These are phyloP conservation scores for Tetrapedia diversipes DNA, from an alignment of 2,888 invertebrate genomes.

Conservation along the genomic window DNA sequence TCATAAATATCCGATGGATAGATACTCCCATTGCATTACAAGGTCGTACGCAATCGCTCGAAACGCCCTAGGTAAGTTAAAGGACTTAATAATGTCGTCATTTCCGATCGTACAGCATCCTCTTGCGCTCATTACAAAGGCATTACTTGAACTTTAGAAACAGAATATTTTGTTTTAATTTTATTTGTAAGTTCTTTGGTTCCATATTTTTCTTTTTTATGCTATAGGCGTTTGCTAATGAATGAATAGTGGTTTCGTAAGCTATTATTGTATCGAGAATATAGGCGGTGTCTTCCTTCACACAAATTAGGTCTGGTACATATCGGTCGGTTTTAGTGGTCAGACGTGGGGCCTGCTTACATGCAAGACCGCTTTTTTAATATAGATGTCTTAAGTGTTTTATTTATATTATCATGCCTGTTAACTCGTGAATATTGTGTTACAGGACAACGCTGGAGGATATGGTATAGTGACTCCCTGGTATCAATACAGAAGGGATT, in stretches of 20 bases:
- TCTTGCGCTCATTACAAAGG: too few species aligned
- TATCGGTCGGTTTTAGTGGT: background rate
- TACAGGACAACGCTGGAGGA: constrained; percentile 4
- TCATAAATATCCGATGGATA: too few species aligned
- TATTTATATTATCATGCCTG: background rate
- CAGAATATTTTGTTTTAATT: too few species aligned
- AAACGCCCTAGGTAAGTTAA: too few species aligned
- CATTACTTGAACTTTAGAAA: too few species aligned
- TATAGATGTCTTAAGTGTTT: background rate
- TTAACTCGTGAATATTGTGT: too few species aligned
- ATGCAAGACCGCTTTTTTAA: background rate
- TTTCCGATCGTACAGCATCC: too few species aligned
- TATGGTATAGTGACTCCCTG: constrained; percentile 3
- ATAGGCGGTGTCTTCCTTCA: background rate
- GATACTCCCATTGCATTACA: too few species aligned
- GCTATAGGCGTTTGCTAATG: background rate
- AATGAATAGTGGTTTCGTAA: background rate
- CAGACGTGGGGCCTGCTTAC: background rate
- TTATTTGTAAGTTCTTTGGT: too few species aligned
- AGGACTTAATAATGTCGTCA: too few species aligned
- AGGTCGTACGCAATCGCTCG: too few species aligned
- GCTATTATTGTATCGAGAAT: constrained; percentile 4
- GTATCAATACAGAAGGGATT: background rate
- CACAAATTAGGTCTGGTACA: background rate
- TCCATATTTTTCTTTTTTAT: constrained; percentile 1